phyloP scores from a whole-genome alignment of 2,797 vertebrate genomes.

The Notolepis coatsorum region DNA sequence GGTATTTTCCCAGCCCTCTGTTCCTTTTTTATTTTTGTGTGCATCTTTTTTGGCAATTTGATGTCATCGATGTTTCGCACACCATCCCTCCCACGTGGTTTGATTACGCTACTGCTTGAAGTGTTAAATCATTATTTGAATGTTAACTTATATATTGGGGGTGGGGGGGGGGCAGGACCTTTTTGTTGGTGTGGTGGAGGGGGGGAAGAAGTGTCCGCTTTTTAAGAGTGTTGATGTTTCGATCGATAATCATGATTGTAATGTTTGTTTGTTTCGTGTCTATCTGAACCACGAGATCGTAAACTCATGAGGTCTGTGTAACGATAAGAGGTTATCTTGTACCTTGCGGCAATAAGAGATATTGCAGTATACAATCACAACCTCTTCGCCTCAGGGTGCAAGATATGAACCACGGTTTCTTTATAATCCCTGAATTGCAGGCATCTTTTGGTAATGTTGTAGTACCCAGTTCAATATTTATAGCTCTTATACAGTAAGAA shows the following conservation, averaged over 20 bases:
- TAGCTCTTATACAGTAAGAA: slow-evolving; percentile 48
- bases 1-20: slow-evolving; percentile 60
- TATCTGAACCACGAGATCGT: slow-evolving; percentile 39
- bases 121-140: slow-evolving; percentile 78
- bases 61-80: slow-evolving; percentile 44
- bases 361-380: slow-evolving; percentile 70
- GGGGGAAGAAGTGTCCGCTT: slow-evolving; percentile 37
- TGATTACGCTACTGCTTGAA: slow-evolving; percentile 73
- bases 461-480: slow-evolving; percentile 44
- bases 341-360: slow-evolving; percentile 54
- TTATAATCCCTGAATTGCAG: slow-evolving; percentile 48
- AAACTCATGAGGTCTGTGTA: slow-evolving; percentile 42
- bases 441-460: slow-evolving; percentile 40
- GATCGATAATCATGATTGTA: slow-evolving; percentile 53
- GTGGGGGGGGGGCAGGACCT: slow-evolving; percentile 54
- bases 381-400: slow-evolving; percentile 46
- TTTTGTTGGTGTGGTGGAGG: slow-evolving; percentile 61
- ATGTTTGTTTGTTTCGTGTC: slow-evolving; percentile 56
- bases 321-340: slow-evolving; percentile 43
- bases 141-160: slow-evolving; percentile 80
- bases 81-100: slow-evolving; percentile 46
- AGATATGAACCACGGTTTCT: slow-evolving; percentile 47
- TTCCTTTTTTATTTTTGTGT: no score
- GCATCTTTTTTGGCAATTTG: slow-evolving; percentile 29
- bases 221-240: slow-evolving; percentile 25